Conservation (phyloP, 2,113 vertebrate genomes). For the Gasterosteus nipponicus region DNA sequence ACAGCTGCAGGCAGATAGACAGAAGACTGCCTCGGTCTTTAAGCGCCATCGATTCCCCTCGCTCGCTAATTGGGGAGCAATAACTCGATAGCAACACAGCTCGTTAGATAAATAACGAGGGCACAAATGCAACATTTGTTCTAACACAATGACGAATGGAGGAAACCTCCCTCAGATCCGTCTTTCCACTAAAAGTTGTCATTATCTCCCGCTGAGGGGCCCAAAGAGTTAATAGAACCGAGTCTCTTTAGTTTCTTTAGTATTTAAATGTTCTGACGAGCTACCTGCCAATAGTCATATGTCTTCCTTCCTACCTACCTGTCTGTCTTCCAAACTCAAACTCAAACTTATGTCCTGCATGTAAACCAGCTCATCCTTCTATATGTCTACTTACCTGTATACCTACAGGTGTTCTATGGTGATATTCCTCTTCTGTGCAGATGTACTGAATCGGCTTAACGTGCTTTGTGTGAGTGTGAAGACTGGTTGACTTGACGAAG, state of each 20-base stretch:
- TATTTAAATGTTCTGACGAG: no score
- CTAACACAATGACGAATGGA: not conserved
- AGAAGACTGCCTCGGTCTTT: not conserved
- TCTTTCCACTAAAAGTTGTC: not conserved
- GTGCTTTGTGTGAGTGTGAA: not conserved
- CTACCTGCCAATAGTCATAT: no score
- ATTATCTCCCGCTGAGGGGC: not conserved
- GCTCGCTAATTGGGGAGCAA: not conserved
- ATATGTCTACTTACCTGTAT: not conserved
- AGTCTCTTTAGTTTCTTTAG: no score
- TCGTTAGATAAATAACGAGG: not conserved
- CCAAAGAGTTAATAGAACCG: not conserved
- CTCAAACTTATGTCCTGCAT: no score
- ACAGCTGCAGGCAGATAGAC: not conserved
- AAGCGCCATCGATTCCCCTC: not conserved
- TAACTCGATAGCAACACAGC: not conserved
- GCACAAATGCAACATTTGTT: not conserved
- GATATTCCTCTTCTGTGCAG: not conserved
- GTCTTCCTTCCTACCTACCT: no score
- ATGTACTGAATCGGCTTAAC: not conserved
- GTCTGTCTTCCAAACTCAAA: no score
- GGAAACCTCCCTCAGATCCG: not conserved
- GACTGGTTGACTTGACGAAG: not conserved
- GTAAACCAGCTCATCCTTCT: no score
- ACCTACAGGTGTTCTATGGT: not conserved